These are phyloP conservation scores for Antechinus flavipes DNA, from an alignment of 2,113 vertebrate species.

Conservation along the genomic window DNA sequence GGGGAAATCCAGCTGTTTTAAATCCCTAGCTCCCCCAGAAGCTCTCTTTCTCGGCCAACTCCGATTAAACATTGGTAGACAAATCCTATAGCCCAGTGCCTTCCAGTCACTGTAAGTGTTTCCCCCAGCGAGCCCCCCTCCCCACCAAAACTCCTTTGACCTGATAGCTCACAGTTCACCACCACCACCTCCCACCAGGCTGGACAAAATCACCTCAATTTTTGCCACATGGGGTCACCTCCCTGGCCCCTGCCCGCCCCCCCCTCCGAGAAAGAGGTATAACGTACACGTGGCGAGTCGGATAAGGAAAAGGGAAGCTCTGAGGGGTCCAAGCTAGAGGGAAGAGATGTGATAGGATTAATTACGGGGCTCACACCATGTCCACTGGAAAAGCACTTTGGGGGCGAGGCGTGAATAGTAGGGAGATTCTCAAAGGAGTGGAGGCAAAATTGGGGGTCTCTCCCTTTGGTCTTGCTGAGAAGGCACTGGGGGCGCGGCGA, in stretches of 20 bases:
- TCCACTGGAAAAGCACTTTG: neutral
- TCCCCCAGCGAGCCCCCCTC: neutral
- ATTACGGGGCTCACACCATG: neutral
- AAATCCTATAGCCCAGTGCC: neutral
- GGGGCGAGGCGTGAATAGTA: neutral
- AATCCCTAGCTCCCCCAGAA: neutral
- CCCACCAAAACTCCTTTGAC: neutral
- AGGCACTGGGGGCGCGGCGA: neutral
- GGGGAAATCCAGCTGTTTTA: neutral
- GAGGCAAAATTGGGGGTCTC: constrained; percentile 11
- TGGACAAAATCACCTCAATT: constrained; percentile 79
- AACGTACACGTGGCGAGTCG: constrained; percentile 77
- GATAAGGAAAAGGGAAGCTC: constrained; percentile 23
- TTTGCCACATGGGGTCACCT: constrained; percentile 76
- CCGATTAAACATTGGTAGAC: neutral
- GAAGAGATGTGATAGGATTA: neutral
- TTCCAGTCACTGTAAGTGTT: neutral
- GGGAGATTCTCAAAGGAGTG: neutral
- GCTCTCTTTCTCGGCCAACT: neutral
- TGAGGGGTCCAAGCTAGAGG: neutral
- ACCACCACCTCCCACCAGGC: constrained; percentile 72
- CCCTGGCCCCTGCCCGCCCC: constrained; percentile 69
- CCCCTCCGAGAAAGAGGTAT: constrained; percentile 72
- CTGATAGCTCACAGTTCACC: neutral
- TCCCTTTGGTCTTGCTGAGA: neutral